Evolutionary conservation across 2,888 invertebrate species (phyloP).

Genomic region (Microctonus brassicae): DNA sequence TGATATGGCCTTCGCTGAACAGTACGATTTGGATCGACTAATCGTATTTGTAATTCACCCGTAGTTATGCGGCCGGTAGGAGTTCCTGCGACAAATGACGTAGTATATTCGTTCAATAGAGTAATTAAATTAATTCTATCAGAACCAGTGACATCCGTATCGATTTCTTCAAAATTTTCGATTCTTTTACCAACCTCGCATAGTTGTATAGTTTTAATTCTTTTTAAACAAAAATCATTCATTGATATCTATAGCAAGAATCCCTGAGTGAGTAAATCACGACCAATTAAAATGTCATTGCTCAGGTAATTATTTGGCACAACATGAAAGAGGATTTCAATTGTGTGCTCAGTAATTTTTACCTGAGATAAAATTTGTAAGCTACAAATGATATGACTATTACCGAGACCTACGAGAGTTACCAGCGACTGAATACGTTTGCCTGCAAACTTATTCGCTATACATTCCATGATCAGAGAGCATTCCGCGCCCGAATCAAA

Average conservation of each 20-base stretch:
- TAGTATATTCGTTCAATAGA: slow-evolving; percentile 23
- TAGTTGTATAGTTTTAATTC: not conserved
- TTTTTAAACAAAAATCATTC: not conserved
- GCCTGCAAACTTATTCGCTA: too few relatives aligned
- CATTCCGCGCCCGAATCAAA: too few relatives aligned
- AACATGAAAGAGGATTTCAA: slow-evolving; percentile 18
- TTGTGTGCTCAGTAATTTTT: too few relatives aligned
- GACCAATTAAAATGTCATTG: slow-evolving; percentile 16
- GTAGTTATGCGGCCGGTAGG: slow-evolving; percentile 37
- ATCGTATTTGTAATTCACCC: slow-evolving; percentile 39
- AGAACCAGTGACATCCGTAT: slow-evolving; percentile 26
- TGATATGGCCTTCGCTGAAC: slow-evolving; percentile 41
- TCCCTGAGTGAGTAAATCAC: slow-evolving; percentile 22
- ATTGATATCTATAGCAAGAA: slow-evolving; percentile 17
- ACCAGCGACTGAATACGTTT: too few relatives aligned
- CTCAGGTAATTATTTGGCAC: slow-evolving; percentile 6
- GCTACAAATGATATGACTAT: too few relatives aligned
- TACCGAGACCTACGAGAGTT: too few relatives aligned
- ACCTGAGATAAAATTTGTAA: too few relatives aligned
- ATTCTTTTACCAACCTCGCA: not conserved
- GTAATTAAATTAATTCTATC: slow-evolving; percentile 28
- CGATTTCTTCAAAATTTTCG: slow-evolving; percentile 25
- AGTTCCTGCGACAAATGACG: slow-evolving; percentile 28
- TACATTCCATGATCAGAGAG: too few relatives aligned
- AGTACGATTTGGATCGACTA: slow-evolving; percentile 35